These are phyloP conservation scores for Acronicta leporina DNA, from an alignment of 2,888 invertebrate genomes.

Conservation along the genomic window DNA sequence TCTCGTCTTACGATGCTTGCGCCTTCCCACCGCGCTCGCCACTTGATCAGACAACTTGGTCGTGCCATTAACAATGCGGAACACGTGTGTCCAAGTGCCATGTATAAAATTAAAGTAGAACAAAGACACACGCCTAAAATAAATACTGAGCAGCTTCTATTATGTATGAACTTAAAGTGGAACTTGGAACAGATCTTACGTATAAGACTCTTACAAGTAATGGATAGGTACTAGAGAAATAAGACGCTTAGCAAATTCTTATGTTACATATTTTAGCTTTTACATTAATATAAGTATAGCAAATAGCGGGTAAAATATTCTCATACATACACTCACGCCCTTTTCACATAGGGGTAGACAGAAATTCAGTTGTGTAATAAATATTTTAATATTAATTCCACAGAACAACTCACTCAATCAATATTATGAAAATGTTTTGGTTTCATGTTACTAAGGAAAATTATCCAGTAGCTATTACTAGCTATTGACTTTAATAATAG, in stretches of 20 bases:
- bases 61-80: conserved; percentile 73
- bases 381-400: background rate
- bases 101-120: conserved; percentile 46
- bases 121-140: conserved; percentile 44
- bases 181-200: conserved; percentile 1
- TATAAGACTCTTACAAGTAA: too few species aligned
- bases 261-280: too few species aligned
- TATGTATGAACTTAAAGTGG: conserved; percentile 13
- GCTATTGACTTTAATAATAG: conserved; percentile 18
- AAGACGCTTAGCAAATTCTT: background rate
- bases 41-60: conserved; percentile 67
- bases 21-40: conserved; percentile 64
- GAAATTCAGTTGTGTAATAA: too few species aligned
- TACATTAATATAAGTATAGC: too few species aligned
- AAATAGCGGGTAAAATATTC: too few species aligned
- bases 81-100: conserved; percentile 76
- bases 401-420: too few species aligned
- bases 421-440: background rate
- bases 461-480: too few species aligned
- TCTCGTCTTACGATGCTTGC: conserved; percentile 70
- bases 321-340: too few species aligned
- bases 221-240: too few species aligned
- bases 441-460: conserved; percentile 11
- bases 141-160: conserved; percentile 31
- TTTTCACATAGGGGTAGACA: too few species aligned